Evolutionary conservation across 2,113 vertebrate species (phyloP), one percentile per base, ranked within the genome.

Genomic region (Chamaea fasciata): DNA sequence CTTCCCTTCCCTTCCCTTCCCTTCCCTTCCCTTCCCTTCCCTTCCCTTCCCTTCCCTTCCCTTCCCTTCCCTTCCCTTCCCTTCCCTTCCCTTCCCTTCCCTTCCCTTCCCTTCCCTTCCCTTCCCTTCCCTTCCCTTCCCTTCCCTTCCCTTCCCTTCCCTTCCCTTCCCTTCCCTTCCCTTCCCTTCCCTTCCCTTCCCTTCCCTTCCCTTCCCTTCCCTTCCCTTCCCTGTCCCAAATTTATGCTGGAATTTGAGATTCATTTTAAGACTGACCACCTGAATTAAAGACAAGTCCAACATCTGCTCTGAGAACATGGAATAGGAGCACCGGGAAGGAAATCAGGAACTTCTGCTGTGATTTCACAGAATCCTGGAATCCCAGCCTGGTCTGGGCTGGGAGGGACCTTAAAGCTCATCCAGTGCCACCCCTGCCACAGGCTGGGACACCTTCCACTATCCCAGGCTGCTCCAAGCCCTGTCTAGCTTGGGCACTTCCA

Each of bases 361-460:
- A 91, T 86, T 73, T 75, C 11, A 22, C 0, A 13, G 27, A 23
- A 27, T 26, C 33, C 46, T 44, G 33, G 37, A 37, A 44, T 59
- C 27, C 9, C 22, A 44, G 53, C 4, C 7, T 27, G 31, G 10
- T 33, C 26, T 56, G 15, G 7, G 4, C 15, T 55, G 30, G 39
- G n/a, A 47, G 5, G 4, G 15, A 30, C 24, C 56, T 47, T 39
- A 15, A n/a, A 46, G 23, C 2, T 2, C 39, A 33, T 28, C 39
- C 2, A 0, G 1, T 33, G 1, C 44, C 37, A 22, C 7, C 16
- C 37, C 55, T 65, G 4, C 42, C 19, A 11, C 28, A 23, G 22
- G 6, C 42, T 49, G 60, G 10, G 24, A 57, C 52, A 57, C 3
- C 8, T 50, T 0, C 42, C 62, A 15, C 26, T 3, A 2, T 26